Evolutionary conservation across 2,113 vertebrate genomes (phyloP), one percentile per base, ranked within the genome.

Genomic region (Psilopogon haemacephalus): DNA sequence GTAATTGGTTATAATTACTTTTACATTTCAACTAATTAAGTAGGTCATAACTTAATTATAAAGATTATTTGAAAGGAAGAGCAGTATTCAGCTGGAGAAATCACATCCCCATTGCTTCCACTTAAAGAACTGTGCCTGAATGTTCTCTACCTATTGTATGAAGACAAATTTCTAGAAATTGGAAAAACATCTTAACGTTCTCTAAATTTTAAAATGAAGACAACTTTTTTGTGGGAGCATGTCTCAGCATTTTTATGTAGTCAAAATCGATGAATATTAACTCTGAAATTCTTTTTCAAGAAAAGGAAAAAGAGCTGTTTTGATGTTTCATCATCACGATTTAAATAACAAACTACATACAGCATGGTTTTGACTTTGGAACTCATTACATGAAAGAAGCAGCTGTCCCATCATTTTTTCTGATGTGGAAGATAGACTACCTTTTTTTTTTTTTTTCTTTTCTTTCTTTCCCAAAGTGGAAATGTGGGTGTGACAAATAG

Each of bases 331-430:
- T 52, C 12, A 1, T 90, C 40, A 55, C 26, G 30, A 58, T 59
- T 23, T 55, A 63, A 93, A 40, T 37, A 24, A 93, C 88, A 79
- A 80, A 70, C 28, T 70, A 17, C 19, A 26, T 55, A 35, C 65
- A 40, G 28, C 46, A 33, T 86, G 24, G 12, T 83, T 93, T 91
- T 95, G 44, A 83, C 44, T 86, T 88, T 27, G 21, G 46, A 12
- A 54, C 24, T 83, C 63, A 35, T 37, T 68, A 26, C 35, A 63
- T 24, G 33, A 67, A 94, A 42, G 24, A 58, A 83, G 75, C 71
- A 91, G 88, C 90, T 92, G 38, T 70, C 32, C 15, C 5, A 77
- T 86, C 44, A 18, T 50, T 92, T 93, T 92, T 84, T 88, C 55
- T 73, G 40, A 26, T 55, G 68, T 90, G 69, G 32, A 80, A 80